A percentile compares a stretch with the other conserved stretches of the same genome.
These are phyloP conservation scores for Sternotherus odoratus DNA, from an alignment of 2,797 vertebrate genomes.

Conservation along the genomic window DNA sequence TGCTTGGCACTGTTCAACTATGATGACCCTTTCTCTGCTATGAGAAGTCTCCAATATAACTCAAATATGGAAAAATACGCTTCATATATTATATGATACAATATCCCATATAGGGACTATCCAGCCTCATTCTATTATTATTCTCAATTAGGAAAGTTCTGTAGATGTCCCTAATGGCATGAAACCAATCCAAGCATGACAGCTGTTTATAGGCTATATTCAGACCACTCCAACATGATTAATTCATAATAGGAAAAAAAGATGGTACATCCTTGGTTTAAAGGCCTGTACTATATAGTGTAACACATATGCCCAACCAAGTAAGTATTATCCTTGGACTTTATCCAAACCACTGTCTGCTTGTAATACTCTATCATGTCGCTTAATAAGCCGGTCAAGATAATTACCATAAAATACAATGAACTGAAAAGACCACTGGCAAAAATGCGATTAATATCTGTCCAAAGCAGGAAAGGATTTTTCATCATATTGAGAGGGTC, in stretches of 20 bases:
- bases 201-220: background rate
- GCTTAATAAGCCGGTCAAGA: background rate
- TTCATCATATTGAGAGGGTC: slow-evolving; percentile 7
- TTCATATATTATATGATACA: background rate
- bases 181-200: background rate
- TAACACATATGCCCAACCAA: slow-evolving; percentile 29
- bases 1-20: fast-evolving
- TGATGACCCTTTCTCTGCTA: background rate
- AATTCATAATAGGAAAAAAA: slow-evolving; percentile 31
- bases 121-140: background rate
- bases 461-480: background rate
- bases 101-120: background rate
- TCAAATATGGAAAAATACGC: background rate
- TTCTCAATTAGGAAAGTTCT: background rate
- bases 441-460: background rate
- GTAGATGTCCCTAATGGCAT: background rate
- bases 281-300: background rate
- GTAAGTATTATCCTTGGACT: slow-evolving; percentile 23
- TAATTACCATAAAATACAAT: background rate
- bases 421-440: slow-evolving; percentile 15
- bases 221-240: background rate
- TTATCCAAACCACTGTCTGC: slow-evolving; percentile 37
- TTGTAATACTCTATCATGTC: background rate
- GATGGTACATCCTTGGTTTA: background rate
- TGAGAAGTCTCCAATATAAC: background rate